Evolutionary conservation across 1,140 invertebrate species (phyloP), one percentile per base, ranked within the genome.

Genomic region (Cydia strobilella): DNA sequence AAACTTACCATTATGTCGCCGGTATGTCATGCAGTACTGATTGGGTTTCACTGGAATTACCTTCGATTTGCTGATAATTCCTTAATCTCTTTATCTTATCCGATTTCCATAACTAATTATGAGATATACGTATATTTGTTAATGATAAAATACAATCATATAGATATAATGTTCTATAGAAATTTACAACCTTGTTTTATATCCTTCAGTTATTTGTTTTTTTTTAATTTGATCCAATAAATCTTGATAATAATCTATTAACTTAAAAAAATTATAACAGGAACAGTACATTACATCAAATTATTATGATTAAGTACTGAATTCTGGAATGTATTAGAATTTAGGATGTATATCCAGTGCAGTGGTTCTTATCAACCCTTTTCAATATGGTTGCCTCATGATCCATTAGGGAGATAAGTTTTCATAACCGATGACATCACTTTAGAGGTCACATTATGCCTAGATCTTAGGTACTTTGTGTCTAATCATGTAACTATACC

Each of bases 1-100:
- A 31, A 69, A 75, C 86, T 82, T 82, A 87, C 86, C 86, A 87
- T 86, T 69, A 39, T 81, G 71, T 69, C 79, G 83, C 83, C 80
- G 79, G 80, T 82, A 76, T 74, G 66, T 75, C 66, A 79, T 72
- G 74, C 31, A 69, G 15, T 69, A 69, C 65, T 69, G 65, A 69
- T 35, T 35, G 65, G n/a, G 4, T 35, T 39, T 42, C 31, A 27
- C 65, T 69, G 6, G 9, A 10, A 69, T 18, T 69, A 9, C 65
- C 35, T 69, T 69, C 31, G 65, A 69, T 69, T 42, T 69, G 15
- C 65, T 69, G 65, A 69, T 69, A 69, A 35, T 35, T 51, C 42
- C 13, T 20, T 72, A 51, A 72, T 72, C 71, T 45, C 42, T 48
- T 72, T 72, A 48, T 51, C 71, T 72, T 72, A 51, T 72, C 39